These are phyloP conservation scores for Enteromius radiatus DNA, from an alignment of 2,797 vertebrate genomes.

Conservation along the genomic window DNA sequence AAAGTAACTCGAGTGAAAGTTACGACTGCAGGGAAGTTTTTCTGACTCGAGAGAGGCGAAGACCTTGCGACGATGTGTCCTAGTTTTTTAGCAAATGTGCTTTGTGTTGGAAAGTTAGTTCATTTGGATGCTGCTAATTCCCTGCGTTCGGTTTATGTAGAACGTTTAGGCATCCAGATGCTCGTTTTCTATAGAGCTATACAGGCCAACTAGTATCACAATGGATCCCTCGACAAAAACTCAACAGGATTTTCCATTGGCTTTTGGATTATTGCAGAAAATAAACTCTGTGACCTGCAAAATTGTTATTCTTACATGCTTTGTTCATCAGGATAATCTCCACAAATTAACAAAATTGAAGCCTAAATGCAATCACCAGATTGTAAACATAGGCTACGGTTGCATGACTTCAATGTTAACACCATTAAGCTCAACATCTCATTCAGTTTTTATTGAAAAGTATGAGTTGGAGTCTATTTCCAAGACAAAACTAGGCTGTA, in stretches of 20 bases:
- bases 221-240: neutral
- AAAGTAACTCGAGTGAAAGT: conserved; percentile 4
- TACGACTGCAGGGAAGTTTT: neutral
- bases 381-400: neutral
- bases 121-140: neutral
- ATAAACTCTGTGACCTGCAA: too few species aligned
- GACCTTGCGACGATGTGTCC: conserved; percentile 9
- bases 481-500: neutral
- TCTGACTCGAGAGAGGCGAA: conserved; percentile 9
- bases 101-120: conserved; percentile 1
- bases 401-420: neutral
- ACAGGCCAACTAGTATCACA: neutral
- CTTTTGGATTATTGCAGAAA: neutral
- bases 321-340: neutral
- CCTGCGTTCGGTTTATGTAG: neutral
- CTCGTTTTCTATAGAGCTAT: neutral
- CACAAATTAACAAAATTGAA: neutral
- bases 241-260: neutral
- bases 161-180: neutral
- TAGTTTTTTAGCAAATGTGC: neutral
- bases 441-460: neutral
- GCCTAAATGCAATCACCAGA: neutral
- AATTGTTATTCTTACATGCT: neutral
- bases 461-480: neutral
- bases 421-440: neutral